Conservation (phyloP, 2,797 vertebrate species). For the Rallus crepitans region DNA sequence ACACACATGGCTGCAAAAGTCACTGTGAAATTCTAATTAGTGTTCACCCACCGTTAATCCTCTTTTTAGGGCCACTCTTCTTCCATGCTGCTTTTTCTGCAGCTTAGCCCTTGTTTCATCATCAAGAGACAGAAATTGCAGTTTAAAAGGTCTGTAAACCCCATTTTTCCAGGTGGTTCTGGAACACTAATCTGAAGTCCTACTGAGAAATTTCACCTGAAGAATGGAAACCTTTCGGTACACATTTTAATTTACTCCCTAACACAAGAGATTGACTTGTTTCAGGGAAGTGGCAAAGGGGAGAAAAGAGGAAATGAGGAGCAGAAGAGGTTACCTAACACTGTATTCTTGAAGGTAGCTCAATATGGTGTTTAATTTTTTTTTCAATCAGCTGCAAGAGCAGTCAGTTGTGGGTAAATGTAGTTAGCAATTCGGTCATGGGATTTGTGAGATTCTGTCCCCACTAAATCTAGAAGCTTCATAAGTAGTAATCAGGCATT, state of each 20-base stretch:
- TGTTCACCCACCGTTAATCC: background rate
- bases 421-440: background rate
- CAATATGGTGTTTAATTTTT: conserved; percentile 8
- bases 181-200: background rate
- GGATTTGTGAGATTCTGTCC: background rate
- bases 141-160: background rate
- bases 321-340: conserved; percentile 37
- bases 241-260: conserved; percentile 51
- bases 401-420: background rate
- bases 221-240: background rate
- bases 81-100: background rate
- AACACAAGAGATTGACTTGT: background rate
- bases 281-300: conserved; percentile 27
- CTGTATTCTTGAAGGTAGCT: background rate
- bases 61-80: background rate
- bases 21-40: background rate
- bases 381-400: conserved; percentile 16
- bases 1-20: background rate
- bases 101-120: background rate
- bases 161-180: conserved; percentile 30
- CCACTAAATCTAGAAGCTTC: background rate
- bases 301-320: conserved; percentile 54
- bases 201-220: background rate
- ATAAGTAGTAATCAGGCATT: background rate
- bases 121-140: background rate